Evolutionary conservation across 2,888 invertebrate species (phyloP), one percentile per base, ranked within the genome.

Genomic region (Pseudeuparius sepicola): DNA sequence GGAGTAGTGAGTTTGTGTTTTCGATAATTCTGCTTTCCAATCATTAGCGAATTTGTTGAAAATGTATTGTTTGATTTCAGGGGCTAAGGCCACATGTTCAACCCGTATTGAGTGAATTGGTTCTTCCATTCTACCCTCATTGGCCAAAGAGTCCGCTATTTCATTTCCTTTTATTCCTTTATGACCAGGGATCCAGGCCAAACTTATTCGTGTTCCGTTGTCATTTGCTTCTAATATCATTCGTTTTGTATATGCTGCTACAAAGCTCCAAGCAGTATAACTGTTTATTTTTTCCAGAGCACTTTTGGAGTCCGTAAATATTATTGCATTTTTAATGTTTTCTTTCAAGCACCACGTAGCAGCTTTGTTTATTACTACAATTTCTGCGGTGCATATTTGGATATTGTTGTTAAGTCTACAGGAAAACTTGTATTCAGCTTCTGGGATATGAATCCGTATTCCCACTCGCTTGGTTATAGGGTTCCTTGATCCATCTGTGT

Each of bases 251-350:
- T 7, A n/a, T 6, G 6, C 6, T 20, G 20, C 6, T 6, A 20
- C n/a, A 7, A 6, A 7, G 20, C n/a, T n/a, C 7, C n/a, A 20
- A 7, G 6, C n/a, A 20, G 20, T 20, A n/a, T 7, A 20, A 20
- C 20, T n/a, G 20, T n/a, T 7, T 20, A 20, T 20, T 20, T 20
- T 20, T 20, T 20, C 7, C n/a, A 20, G 6, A 20, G 20, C 20
- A n/a, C 20, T 20, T 20, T 20, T 20, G 20, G 20, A 20, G 20
- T 20, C 20, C n/a, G 20, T 20, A n/a, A 20, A 20, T 7, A 20
- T 20, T 6, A 20, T 20, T 20, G n/a, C 7, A n/a, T 20, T 20
- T 20, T 7, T n/a, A 20, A 20, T 20, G 20, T 20, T 6, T 6
- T 20, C n/a, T 20, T 20, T n/a, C 20, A 20, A 7, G 6, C 7